Conservation (phyloP, 92 coral and sea anemone species). For the Heteractis magnifica region DNA sequence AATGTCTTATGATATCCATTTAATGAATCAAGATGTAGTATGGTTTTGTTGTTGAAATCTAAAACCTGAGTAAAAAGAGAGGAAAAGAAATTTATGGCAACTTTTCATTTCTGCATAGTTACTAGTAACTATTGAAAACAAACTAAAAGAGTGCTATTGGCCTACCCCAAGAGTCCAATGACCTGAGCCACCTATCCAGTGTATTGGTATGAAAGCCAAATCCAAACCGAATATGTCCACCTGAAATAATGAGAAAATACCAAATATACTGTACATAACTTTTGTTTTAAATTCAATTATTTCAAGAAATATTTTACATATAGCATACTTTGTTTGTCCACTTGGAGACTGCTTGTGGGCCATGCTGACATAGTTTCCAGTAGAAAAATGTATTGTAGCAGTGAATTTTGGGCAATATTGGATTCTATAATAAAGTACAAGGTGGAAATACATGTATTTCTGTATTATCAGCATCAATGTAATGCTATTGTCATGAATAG, state of each 20-base stretch:
- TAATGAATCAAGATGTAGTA: neutral
- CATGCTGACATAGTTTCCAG: neutral
- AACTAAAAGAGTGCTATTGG: too few relatives aligned
- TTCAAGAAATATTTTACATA: neutral
- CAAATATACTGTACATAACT: too few relatives aligned
- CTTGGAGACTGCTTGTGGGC: slow-evolving; percentile 6
- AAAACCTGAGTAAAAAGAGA: neutral
- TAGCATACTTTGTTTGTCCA: slow-evolving; percentile 4
- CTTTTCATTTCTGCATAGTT: slow-evolving; percentile 2
- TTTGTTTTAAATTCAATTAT: neutral
- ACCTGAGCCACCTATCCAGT: neutral
- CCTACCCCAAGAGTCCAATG: slow-evolving; percentile 8
- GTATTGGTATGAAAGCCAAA: neutral
- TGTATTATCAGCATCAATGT: neutral
- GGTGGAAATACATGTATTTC: too few relatives aligned
- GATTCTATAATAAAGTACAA: slow-evolving; percentile 1
- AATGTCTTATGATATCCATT: neutral
- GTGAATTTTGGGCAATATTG: neutral
- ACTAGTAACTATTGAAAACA: too few relatives aligned
- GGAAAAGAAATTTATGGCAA: neutral
- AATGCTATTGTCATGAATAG: neutral
- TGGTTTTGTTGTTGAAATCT: neutral
- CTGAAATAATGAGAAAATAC: neutral
- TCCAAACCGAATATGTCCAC: neutral
- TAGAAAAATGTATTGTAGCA: neutral